Evolutionary conservation across 2,888 invertebrate genomes (phyloP).

Genomic region (Troides oblongomaculatus): DNA sequence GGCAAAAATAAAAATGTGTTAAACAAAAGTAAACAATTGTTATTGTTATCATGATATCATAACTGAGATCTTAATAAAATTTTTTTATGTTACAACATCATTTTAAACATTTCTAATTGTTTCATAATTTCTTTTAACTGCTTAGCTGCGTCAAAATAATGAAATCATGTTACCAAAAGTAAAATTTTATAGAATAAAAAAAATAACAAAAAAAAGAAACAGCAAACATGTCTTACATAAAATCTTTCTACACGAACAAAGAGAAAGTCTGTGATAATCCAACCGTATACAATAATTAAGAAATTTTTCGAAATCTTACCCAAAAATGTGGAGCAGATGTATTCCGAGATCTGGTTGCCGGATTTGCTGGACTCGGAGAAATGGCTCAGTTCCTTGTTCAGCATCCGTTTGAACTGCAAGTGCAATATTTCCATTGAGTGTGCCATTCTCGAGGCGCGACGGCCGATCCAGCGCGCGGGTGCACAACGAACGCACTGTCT

Average conservation of each 20-base stretch:
- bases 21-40: no score
- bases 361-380: conserved; percentile 99
- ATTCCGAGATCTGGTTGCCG: conserved; percentile 99
- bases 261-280: not conserved
- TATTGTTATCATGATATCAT: no score
- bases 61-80: no score
- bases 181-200: no score
- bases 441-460: conserved; percentile 62
- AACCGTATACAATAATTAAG: conserved; percentile 8
- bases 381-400: conserved; percentile 99
- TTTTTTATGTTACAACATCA: no score
- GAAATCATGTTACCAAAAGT: no score
- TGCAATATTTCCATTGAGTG: conserved; percentile 72
- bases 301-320: conserved; percentile 84
- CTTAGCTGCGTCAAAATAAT: no score
- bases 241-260: not conserved
- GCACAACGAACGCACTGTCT: conserved; percentile 64
- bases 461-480: conserved; percentile 63
- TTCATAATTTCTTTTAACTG: no score
- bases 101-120: no score
- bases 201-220: no score
- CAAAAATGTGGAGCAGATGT: conserved; percentile 99
- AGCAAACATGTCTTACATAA: not conserved
- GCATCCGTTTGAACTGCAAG: conserved; percentile 98
- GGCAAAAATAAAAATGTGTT: no score